Evolutionary conservation across 2,888 invertebrate genomes (phyloP), one percentile per base, ranked within the genome.

Genomic region (Ornithoptera alexandrae): DNA sequence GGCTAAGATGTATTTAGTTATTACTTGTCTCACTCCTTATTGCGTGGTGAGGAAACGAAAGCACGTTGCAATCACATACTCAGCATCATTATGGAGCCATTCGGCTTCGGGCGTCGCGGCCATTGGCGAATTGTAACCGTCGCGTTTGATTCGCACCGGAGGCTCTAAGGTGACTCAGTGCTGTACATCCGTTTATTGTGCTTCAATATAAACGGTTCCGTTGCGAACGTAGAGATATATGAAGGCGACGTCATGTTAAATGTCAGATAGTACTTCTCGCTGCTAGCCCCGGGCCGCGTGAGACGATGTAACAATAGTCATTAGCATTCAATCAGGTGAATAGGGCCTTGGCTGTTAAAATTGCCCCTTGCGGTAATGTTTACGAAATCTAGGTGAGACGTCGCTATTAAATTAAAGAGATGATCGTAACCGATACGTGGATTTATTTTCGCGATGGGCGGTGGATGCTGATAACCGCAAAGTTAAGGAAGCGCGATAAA

Each of bases 241-340:
- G 72, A 74, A 70, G 72, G 72, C 74, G 74, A 74, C 69, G 74
- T 74, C 74, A 75, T 73, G 75, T 75, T 69, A 70, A 74, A 71
- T 72, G 74, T 75, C 73, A 70, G 73, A 73, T 74, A 71, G 74
- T 69, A 69, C 72, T 24, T 39, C 58, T 42, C 68, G 64, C 68
- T 39, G 59, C 68, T 24, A 58, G 39, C 39, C 10, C 39, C 39
- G 10, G 39, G 66, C 62, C 22, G 20, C 50, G 62, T 50, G 56
- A 67, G 67, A 62, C 59, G 62, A 67, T 53, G 78, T 82, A 84
- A 83, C 82, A 81, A 84, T 81, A 81, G 79, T 80, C 77, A 85
- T 84, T 86, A 84, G 81, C 83, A 85, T 86, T 84, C 85, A 85
- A 86, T 85, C 85, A 82, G 76, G 75, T 75, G 73, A 71, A 76